Evolutionary conservation across 2,888 invertebrate genomes (phyloP), one percentile per base, ranked within the genome.

Genomic region (Panopea generosa): DNA sequence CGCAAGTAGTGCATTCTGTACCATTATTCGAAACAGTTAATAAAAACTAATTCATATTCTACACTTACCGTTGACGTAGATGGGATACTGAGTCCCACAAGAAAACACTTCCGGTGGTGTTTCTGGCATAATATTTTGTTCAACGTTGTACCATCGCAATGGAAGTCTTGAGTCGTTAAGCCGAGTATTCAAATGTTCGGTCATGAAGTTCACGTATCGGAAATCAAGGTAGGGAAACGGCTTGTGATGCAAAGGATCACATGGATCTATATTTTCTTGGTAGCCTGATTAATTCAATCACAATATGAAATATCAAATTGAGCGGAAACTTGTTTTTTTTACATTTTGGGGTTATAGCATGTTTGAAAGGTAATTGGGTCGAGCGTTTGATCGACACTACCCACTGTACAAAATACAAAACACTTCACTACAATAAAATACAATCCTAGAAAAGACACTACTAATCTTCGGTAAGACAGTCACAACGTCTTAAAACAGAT

Each of bases 191-290:
- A 52, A 24, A 18, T 27, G 20, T 16, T 47, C 24, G 11, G 60
- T 60, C 24, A 38, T 26, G 20, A 47, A 60, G n/a, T 60, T 60
- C 1, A 47, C 49, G 2, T 27, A 27, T 26, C 60, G 18, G n/a
- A 18, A 20, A 20, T 60, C 45, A 16, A 47, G 45, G 14, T 14
- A 26, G 2, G 60, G 60, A 26, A 60, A 24, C 24, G 22, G 16
- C 11, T 29, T 26, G 20, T 60, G 26, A 26, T 47, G 20, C 18
- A 24, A 9, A 4, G 22, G 18, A 18, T 47, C 47, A 18, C 60
- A 60, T 2, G 60, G 60, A 18, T 60, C 60, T n/a, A 49, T 26
- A 6, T 60, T 16, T 43, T 60, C 49, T 20, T 60, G 47, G 29
- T 27, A 60, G 26, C 18, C 60, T 60, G 45, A 33, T n/a, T n/a